A percentile compares a stretch with the other conserved stretches of the same genome.
phyloP scores from a whole-genome alignment of 2,797 vertebrate genomes.

The Coranthus polyacanthus region DNA sequence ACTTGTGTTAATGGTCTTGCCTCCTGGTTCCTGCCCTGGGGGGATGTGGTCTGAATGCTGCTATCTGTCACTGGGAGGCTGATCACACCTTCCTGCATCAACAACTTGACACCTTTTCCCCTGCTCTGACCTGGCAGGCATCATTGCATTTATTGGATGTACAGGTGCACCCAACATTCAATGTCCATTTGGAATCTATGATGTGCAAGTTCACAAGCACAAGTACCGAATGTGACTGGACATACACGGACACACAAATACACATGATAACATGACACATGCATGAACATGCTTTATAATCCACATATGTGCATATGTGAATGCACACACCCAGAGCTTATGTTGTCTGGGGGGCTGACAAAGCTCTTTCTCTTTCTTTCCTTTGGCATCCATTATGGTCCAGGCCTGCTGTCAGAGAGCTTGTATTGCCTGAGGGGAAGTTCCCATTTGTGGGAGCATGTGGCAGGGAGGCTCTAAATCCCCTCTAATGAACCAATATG shows the following conservation, averaged over 20 bases:
- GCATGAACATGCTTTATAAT: conserved; percentile 43
- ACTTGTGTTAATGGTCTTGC: conserved; percentile 73
- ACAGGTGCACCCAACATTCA: conserved; percentile 30
- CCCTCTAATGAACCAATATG: conserved; percentile 85
- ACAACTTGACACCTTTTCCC: conserved; percentile 54
- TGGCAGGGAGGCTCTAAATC: conserved; percentile 83
- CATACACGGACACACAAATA: conserved; percentile 8
- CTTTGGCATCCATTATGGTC: conserved; percentile 81
- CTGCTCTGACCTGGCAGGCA: conserved; percentile 36
- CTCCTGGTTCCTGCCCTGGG: conserved; percentile 67
- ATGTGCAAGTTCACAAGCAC: conserved; percentile 25
- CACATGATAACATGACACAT: conserved; percentile 22
- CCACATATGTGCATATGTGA: conserved; percentile 55
- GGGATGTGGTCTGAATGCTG: conserved; percentile 69
- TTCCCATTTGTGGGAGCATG: conserved; percentile 85
- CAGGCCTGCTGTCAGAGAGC: conserved; percentile 83
- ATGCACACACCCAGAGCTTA: conserved; percentile 46
- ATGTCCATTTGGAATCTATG: conserved; percentile 1
- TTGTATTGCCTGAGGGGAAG: conserved; percentile 83
- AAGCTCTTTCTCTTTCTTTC: conserved; percentile 77
- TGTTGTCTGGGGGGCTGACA: conserved; percentile 76
- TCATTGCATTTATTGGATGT: conserved; percentile 30
- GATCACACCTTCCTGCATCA: conserved; percentile 35
- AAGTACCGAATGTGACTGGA: conserved; percentile 15
- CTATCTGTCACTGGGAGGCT: conserved; percentile 70